Evolutionary conservation across 2,797 vertebrate genomes (phyloP).

Genomic region (Parauchenoglanis ngamensis): DNA sequence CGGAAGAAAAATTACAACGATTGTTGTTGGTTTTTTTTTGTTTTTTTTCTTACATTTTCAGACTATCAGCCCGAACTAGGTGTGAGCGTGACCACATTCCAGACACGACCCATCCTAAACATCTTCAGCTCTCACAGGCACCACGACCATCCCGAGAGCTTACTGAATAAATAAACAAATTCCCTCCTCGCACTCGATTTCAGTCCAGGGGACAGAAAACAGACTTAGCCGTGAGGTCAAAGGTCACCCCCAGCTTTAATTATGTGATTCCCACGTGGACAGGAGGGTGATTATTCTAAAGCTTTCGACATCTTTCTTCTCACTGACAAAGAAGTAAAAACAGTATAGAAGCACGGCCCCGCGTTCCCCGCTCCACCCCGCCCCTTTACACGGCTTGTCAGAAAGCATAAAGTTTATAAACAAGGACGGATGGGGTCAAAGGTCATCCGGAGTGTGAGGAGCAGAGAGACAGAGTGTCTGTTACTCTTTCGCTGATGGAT

Average conservation of each 20-base stretch:
- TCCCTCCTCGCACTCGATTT: neutral
- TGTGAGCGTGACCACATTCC: neutral
- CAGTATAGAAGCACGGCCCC: conserved; percentile 53
- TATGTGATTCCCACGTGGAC: conserved; percentile 66
- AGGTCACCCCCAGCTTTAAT: conserved; percentile 72
- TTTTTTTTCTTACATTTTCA: neutral
- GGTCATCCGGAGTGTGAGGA: conserved; percentile 62
- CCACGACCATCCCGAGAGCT: conserved; percentile 9
- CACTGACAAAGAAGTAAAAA: conserved; percentile 66
- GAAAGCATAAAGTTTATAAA: conserved; percentile 73
- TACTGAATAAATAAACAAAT: conserved; percentile 33
- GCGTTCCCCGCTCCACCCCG: neutral
- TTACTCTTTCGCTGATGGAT: conserved; percentile 64
- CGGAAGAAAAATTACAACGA: neutral
- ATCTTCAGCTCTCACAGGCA: neutral
- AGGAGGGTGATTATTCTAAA: conserved; percentile 72
- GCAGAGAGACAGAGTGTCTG: conserved; percentile 59
- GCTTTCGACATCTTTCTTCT: conserved; percentile 66
- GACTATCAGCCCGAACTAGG: neutral
- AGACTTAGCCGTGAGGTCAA: conserved; percentile 68
- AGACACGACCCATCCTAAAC: neutral
- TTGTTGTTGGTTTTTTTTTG: neutral
- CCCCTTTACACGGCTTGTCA: conserved; percentile 61
- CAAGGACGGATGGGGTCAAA: conserved; percentile 74
- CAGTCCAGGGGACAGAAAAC: conserved; percentile 69